Evolutionary conservation across 2,888 invertebrate species (phyloP), one percentile per base, ranked within the genome.

Genomic region (Lingula anatina): DNA sequence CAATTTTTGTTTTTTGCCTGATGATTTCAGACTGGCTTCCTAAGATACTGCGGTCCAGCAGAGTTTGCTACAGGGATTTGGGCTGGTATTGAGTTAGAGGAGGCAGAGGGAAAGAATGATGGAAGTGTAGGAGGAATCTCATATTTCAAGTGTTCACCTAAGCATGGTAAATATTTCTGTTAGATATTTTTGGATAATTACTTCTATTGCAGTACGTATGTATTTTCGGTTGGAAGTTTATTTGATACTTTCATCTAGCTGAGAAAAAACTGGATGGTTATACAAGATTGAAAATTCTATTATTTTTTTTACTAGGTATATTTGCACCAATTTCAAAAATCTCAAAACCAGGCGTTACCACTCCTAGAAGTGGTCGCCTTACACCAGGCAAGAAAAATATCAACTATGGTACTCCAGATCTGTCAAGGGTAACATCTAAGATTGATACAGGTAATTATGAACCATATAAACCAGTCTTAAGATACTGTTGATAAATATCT

Each of bases 41-140:
- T 77, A 37, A 59, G 77, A 27, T 80, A 74, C 60, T 79, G 78
- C 64, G 80, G 80, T 36, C 74, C 76, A 21, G 75, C 79, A 47
- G 76, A 79, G 57, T 81, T 80, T 69, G 77, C 80, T 4, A 59
- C 70, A 35, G 81, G 80, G n/a, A 64, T 81, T 20, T 81, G 81
- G 81, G 80, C 79, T 18, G 81, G 81, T 23, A 75, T 81, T 41
- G 80, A 81, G 55, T 64, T 81, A 27, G 79, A 80, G 55, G 77
- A 78, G 39, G 70, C 76, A 2, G 70, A 75, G 18, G 81, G 81
- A 7, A 80, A 79, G 60, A 79, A 81, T 65, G 78, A 80, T 62
- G 81, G 81, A 18, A 76, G 76, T 43, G 72, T 81, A 28, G 73
- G 77, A 42, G 79, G 79, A 31, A 73, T 80, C 28, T 66, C 69